Evolutionary conservation across 2,797 vertebrate genomes (phyloP).

Genomic region (Meriones psammophilus): DNA sequence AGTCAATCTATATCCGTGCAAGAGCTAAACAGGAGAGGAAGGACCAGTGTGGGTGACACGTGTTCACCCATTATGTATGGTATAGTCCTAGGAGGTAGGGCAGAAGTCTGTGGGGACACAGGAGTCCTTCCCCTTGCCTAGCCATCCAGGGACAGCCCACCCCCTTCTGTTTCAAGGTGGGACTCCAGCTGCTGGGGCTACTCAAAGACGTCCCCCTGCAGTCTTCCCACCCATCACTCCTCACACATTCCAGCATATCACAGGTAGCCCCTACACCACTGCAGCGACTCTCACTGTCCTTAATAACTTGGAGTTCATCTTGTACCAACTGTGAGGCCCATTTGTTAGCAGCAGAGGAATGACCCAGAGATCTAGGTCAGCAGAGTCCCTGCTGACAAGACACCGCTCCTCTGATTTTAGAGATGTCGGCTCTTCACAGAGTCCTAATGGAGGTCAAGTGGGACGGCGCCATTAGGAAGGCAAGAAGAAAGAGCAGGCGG

Average conservation of each 20-base stretch:
- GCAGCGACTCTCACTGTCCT: not conserved
- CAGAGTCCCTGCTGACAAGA: not conserved
- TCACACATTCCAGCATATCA: not conserved
- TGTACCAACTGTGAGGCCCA: conserved; percentile 20
- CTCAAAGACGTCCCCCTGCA: not conserved
- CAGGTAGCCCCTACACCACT: not conserved
- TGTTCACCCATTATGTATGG: not conserved
- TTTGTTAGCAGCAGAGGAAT: conserved; percentile 30
- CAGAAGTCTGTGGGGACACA: not conserved
- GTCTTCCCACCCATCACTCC: not conserved
- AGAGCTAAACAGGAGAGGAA: not conserved
- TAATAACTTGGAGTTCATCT: conserved; percentile 60
- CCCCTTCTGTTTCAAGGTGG: not conserved
- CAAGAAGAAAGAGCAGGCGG: not conserved
- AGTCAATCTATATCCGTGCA: not conserved
- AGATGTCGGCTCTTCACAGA: not conserved
- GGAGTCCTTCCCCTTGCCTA: not conserved
- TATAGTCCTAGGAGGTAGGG: not conserved
- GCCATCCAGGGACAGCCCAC: not conserved
- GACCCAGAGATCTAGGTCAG: conserved; percentile 14
- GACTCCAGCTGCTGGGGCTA: not conserved
- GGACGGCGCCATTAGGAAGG: not conserved
- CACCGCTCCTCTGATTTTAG: conserved; percentile 32
- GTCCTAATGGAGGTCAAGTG: not conserved
- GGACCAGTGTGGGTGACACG: not conserved